These are phyloP conservation scores for Rousettus leschenaultii DNA, from an alignment of 2,113 vertebrate genomes.

Conservation along the genomic window DNA sequence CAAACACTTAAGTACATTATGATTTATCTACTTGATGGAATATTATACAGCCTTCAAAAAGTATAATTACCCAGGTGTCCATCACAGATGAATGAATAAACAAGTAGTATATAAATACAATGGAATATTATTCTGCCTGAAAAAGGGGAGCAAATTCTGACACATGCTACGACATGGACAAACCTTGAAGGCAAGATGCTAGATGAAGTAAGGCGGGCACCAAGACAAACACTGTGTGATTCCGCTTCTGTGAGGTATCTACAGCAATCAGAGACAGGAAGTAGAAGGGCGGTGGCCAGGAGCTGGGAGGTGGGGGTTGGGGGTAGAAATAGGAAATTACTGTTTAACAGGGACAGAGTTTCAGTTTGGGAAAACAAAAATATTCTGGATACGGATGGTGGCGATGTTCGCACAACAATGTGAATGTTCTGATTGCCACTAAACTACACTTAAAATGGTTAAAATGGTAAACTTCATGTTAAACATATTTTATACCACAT, in stretches of 20 bases:
- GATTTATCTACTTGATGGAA: neutral
- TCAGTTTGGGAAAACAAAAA: neutral
- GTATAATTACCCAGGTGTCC: neutral
- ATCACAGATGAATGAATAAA: neutral
- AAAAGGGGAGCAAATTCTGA: neutral
- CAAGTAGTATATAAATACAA: neutral
- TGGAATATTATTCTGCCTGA: neutral
- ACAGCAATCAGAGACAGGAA: neutral
- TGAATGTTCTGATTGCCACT: neutral
- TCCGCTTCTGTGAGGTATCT: neutral
- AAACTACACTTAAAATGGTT: neutral
- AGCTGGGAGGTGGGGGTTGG: fast-evolving
- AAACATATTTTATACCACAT: neutral
- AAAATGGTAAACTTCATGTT: neutral
- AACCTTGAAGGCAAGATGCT: neutral
- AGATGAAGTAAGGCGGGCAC: neutral
- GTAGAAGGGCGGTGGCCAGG: neutral
- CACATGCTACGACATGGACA: neutral
- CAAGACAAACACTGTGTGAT: neutral
- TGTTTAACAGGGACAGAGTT: neutral
- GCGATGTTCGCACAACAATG: neutral
- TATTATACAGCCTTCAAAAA: neutral
- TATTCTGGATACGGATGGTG: neutral
- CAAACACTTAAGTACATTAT: neutral
- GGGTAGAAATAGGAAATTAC: neutral